These are phyloP conservation scores for Epizoanthus fatuus DNA, from an alignment of 92 coral and sea anemone species.

Conservation along the genomic window DNA sequence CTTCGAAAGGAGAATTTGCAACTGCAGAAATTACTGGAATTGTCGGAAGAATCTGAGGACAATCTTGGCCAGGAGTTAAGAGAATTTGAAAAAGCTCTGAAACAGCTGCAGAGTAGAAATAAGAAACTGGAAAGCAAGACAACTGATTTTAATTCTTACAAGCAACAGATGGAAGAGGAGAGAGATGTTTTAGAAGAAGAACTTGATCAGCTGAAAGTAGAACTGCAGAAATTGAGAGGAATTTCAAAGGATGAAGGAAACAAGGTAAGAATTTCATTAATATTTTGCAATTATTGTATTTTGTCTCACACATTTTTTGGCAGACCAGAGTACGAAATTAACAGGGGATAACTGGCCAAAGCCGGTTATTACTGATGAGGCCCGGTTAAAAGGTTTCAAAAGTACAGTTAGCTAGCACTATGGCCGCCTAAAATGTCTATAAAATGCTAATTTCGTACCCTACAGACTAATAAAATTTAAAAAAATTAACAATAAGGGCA, in stretches of 20 bases:
- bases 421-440: too few relatives aligned
- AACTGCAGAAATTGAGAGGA: slow-evolving; percentile 3
- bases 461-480: too few relatives aligned
- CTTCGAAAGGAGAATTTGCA: slow-evolving; percentile 73
- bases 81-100: slow-evolving; percentile 63
- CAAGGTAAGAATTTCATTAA: slow-evolving; percentile 15
- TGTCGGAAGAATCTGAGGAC: slow-evolving; percentile 90
- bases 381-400: too few relatives aligned
- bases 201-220: slow-evolving; percentile 61
- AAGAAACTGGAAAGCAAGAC: slow-evolving; percentile 56
- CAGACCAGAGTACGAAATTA: too few relatives aligned
- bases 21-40: slow-evolving; percentile 81
- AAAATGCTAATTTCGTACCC: too few relatives aligned
- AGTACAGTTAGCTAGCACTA: too few relatives aligned
- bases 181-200: slow-evolving; percentile 77
- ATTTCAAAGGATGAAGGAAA: slow-evolving; percentile 15
- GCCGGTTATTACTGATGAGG: too few relatives aligned
- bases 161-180: slow-evolving; percentile 72
- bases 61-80: slow-evolving; percentile 78
- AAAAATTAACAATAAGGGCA: too few relatives aligned
- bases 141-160: slow-evolving; percentile 51
- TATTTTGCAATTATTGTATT: too few relatives aligned
- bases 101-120: slow-evolving; percentile 65
- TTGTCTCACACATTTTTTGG: too few relatives aligned
- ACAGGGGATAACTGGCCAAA: too few relatives aligned